phyloP scores from a whole-genome alignment of 23 tunicate genomes.

The Diplosoma virens region DNA sequence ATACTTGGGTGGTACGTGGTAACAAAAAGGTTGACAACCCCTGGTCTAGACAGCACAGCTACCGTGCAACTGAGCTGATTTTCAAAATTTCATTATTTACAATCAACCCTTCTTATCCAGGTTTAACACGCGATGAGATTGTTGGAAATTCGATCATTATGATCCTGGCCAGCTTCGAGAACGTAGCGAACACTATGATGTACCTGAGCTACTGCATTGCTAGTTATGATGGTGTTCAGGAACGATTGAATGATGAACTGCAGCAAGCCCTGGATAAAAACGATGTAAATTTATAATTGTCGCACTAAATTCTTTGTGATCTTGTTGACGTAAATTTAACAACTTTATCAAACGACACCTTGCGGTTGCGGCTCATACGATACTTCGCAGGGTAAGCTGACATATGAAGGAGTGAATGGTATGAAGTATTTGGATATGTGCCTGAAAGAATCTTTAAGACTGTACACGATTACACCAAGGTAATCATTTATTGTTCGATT shows the following conservation, averaged over 20 bases:
- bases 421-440: slow-evolving; percentile 57
- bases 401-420: slow-evolving; percentile 44
- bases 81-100: no score
- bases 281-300: slow-evolving; percentile 23
- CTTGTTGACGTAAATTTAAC: no score
- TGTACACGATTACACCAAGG: slow-evolving; percentile 32
- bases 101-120: no score
- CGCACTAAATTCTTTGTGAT: not conserved
- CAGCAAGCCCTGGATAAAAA: slow-evolving; percentile 11
- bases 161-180: slow-evolving; percentile 74
- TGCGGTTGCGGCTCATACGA: not conserved
- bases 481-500: no score
- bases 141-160: slow-evolving; percentile 53
- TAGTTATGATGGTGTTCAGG: slow-evolving; percentile 51
- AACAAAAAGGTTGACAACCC: no score
- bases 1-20: no score
- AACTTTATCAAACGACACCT: no score
- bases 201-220: slow-evolving; percentile 59
- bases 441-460: slow-evolving; percentile 58
- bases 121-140: slow-evolving; percentile 63
- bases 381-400: slow-evolving; percentile 54
- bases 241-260: slow-evolving; percentile 38
- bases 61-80: no score
- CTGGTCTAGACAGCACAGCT: no score
- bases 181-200: slow-evolving; percentile 42